phyloP scores from a whole-genome alignment of 2,888 invertebrate species.

The Mimas tiliae region DNA sequence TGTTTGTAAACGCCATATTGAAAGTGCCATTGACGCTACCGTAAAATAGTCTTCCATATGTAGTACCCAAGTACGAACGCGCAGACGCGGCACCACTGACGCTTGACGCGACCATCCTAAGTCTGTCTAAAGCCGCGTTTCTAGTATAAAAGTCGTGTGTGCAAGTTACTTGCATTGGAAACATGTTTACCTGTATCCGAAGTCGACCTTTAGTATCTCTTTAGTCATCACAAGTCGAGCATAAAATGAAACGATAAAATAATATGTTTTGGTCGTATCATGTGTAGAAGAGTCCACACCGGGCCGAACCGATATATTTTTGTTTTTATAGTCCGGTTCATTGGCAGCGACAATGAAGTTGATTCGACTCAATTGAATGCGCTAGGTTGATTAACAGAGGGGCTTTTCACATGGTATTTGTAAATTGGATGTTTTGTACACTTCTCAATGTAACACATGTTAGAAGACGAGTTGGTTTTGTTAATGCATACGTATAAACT shows the following conservation, averaged over 20 bases:
- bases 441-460: not conserved
- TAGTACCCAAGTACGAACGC: too few species aligned
- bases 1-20: too few species aligned
- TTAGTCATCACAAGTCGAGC: too few species aligned
- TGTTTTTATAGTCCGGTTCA: slow-evolving; percentile 17
- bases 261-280: not conserved
- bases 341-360: slow-evolving; percentile 21
- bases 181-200: too few species aligned
- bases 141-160: too few species aligned
- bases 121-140: too few species aligned
- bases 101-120: too few species aligned
- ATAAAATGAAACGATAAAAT: not conserved
- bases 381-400: slow-evolving; percentile 4
- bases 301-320: slow-evolving; percentile 4
- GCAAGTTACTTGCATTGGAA: too few species aligned
- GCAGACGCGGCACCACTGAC: too few species aligned
- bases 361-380: slow-evolving; percentile 17
- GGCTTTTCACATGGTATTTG: slow-evolving; percentile 7
- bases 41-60: too few species aligned
- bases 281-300: not conserved
- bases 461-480: not conserved
- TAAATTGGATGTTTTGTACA: slow-evolving; percentile 13
- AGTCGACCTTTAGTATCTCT: too few species aligned
- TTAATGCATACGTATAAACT: not conserved
- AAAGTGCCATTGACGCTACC: too few species aligned